Evolutionary conservation across 2,113 vertebrate genomes (phyloP), one percentile per base, ranked within the genome.

Genomic region (Jaculus jaculus): DNA sequence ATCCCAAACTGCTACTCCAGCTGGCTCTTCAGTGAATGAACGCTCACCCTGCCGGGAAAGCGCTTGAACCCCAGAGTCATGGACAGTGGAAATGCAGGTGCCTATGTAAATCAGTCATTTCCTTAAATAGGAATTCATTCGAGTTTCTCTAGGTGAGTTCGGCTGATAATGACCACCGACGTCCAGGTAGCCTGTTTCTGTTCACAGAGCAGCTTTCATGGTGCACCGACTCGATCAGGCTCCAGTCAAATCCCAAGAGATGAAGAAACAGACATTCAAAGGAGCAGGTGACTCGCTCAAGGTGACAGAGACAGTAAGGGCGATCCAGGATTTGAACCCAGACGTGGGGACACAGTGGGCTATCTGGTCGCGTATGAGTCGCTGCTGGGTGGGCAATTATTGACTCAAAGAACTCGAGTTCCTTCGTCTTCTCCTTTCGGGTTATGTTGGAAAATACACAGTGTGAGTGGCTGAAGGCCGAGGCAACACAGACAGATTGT

Each of bases 61-160:
- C 72, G 95, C 92, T 90, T 96, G 80, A 97, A 87, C 96, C 82
- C 79, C 88, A 96, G 92, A 92, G 85, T 96, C 39, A 2, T 74
- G 92, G 92, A 73, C 89, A 97, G 89, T 65, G 94, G 87, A 94
- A 96, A 96, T 96, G 87, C 93, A 95, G 94, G 92, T 92, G 89
- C 93, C 79, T 96, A 95, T 96, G 96, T 94, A 97, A 97, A 97
- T 96, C 79, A 90, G 86, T 94, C 94, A 95, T 96, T 97, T 96
- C 85, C 92, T 97, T 96, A 95, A 95, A 95, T 92, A 84, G 94
- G 74, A 83, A 96, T 97, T 94, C 96, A 96, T 97, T 94, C 96
- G 90, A 75, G 82, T 93, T 92, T 65, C 85, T 68, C 91, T 83
- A 90, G 90, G 87, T 92, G 85, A 93, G 85, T 26, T 54, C 66